Evolutionary conservation across 2,113 vertebrate species (phyloP), one percentile per base, ranked within the genome.

Genomic region (Pitta sordida): DNA sequence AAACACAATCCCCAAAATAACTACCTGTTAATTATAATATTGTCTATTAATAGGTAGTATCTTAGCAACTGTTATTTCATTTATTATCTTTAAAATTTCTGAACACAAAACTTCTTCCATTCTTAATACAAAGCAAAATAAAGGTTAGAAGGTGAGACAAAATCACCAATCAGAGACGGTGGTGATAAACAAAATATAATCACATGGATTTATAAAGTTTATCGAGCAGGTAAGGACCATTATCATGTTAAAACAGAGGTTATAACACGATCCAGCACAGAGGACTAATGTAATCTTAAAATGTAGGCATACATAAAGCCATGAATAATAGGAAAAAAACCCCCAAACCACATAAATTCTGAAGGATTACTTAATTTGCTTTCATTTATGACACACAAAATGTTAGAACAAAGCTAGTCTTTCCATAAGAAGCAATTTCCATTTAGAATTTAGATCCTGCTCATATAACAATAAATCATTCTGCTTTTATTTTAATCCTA

Each of bases 1-100:
- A 93, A 96, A 95, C 56, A 91, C 41, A 86, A 79, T 60, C 51
- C 53, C 63, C 1, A 4, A 86, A 87, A 94, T 75, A 95, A 90
- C 62, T 81, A 84, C 49, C 14, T 84, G 78, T 73, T 83, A 88
- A 90, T 91, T 89, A 68, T 24, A 91, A 64, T 70, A 87, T 11
- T 83, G 44, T 58, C 70, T 75, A 92, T 82, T 78, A 32, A 80
- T 51, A 55, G 46, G 37, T 37, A 62, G 51, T 91, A 88, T 53
- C 69, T 69, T 37, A 74, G 79, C 63, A 92, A 87, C 59, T 63
- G 53, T 86, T 90, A 87, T 68, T 89, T 94, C 39, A 88, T 84
- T 91, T 48, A 82, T 86, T 91, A 74, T n/a, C 26, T 49, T 68
- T 70, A 41, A 46, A 48, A 83, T 23, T 85, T 51, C 56, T 67